A percentile compares a stretch with the other conserved stretches of the same genome.
These are phyloP conservation scores for Linyphia triangularis DNA, from an alignment of 2,888 invertebrate genomes.

Conservation along the genomic window DNA sequence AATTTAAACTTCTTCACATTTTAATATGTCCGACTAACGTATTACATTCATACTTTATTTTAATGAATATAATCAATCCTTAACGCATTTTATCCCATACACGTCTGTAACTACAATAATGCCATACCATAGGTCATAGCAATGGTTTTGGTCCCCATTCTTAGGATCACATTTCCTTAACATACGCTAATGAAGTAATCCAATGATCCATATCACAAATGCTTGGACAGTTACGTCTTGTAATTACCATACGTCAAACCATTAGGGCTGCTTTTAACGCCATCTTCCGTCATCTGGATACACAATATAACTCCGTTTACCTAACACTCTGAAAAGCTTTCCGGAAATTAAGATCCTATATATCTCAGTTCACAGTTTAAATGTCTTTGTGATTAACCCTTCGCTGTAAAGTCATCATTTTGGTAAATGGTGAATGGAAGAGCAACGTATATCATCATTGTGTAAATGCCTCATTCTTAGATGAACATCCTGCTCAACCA, in stretches of 20 bases:
- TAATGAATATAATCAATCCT: no score
- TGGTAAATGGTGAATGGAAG: neutral
- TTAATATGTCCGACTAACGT: no score
- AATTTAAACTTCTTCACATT: no score
- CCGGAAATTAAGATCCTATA: neutral
- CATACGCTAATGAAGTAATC: constrained; percentile 28
- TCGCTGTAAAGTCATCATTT: neutral
- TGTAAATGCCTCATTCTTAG: neutral
- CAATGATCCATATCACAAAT: neutral
- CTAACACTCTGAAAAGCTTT: constrained; percentile 22
- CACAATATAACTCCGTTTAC: constrained; percentile 2
- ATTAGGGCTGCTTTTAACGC: neutral
- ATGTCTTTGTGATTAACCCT: constrained; percentile 8
- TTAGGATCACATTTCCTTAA: neutral
- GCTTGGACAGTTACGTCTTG: constrained; percentile 4
- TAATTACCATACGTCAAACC: constrained; percentile 29
- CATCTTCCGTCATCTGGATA: constrained; percentile 22
- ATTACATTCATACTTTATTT: no score
- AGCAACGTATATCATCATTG: neutral
- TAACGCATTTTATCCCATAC: no score
- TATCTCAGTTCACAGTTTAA: constrained; percentile 11
- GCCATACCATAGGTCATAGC: neutral
- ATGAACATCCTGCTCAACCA: neutral
- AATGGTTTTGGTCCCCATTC: neutral
- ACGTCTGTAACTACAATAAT: no score